phyloP scores from a whole-genome alignment of 2,888 invertebrate species.

The Tetropium fuscum region DNA sequence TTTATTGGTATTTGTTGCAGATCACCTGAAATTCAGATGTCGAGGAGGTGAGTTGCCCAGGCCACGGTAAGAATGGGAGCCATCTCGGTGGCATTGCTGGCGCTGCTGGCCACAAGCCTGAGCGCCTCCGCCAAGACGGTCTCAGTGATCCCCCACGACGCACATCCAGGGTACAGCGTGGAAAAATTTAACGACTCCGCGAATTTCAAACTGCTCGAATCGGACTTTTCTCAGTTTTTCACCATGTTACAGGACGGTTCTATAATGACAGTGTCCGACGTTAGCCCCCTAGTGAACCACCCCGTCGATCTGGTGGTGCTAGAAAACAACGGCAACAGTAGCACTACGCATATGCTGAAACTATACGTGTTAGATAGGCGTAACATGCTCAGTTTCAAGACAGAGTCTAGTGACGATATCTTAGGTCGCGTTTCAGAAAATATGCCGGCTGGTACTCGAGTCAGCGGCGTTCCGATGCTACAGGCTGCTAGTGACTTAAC shows the following conservation, averaged over 20 bases:
- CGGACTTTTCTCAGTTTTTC: slow-evolving; percentile 86
- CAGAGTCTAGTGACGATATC: slow-evolving; percentile 71
- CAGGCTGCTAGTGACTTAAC: slow-evolving; percentile 78
- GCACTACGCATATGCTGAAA: slow-evolving; percentile 83
- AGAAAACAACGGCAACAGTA: slow-evolving; percentile 84
- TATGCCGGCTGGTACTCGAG: slow-evolving; percentile 76
- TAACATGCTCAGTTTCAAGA: slow-evolving; percentile 84
- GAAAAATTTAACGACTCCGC: slow-evolving; percentile 78
- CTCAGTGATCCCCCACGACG: slow-evolving; percentile 87
- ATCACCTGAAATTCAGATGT: slow-evolving; percentile 18
- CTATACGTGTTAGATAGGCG: slow-evolving; percentile 86
- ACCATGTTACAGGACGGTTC: slow-evolving; percentile 89
- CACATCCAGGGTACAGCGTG: slow-evolving; percentile 89
- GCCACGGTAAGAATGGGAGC: slow-evolving; percentile 39
- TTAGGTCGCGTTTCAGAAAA: slow-evolving; percentile 85
- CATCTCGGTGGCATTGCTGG: slow-evolving; percentile 47
- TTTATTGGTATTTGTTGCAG: too few species aligned
- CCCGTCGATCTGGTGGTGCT: slow-evolving; percentile 85
- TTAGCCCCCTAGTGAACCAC: slow-evolving; percentile 83
- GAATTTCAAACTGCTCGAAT: slow-evolving; percentile 77
- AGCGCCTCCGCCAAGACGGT: slow-evolving; percentile 54
- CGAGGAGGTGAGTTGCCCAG: slow-evolving; percentile 17
- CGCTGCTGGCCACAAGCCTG: slow-evolving; percentile 43
- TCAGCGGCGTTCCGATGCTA: slow-evolving; percentile 79
- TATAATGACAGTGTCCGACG: slow-evolving; percentile 91